Conservation (phyloP, 2,113 vertebrate genomes). For the Castor canadensis region DNA sequence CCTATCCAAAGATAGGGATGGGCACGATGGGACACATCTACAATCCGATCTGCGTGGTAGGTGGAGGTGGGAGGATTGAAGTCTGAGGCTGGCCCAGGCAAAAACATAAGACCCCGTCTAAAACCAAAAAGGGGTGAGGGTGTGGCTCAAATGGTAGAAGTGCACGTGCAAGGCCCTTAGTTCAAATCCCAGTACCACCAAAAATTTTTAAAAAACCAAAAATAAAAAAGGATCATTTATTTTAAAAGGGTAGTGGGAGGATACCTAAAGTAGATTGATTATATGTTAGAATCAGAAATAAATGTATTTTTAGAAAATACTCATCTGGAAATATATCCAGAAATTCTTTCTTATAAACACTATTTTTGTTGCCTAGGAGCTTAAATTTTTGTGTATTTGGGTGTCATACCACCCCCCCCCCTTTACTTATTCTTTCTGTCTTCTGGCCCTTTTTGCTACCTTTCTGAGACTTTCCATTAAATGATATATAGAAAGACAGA, state of each 20-base stretch:
- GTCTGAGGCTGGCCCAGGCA: no score
- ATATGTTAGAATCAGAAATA: not conserved
- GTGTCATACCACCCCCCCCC: not conserved
- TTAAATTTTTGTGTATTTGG: not conserved
- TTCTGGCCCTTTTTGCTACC: not conserved
- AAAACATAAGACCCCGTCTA: no score
- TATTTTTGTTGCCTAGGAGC: not conserved
- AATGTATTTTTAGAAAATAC: not conserved
- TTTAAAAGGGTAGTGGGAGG: not conserved
- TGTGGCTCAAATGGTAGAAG: no score
- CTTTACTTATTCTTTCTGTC: not conserved
- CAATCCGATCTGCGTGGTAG: no score
- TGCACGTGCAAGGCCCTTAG: no score
- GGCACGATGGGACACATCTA: no score
- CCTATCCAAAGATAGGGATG: no score
- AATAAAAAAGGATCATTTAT: not conserved
- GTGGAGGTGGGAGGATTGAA: no score
- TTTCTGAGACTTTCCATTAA: slow-evolving; percentile 26
- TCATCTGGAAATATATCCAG: not conserved
- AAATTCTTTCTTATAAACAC: slow-evolving; percentile 10
- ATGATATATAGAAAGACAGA: not conserved
- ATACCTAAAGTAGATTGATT: not conserved
- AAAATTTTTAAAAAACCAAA: no score
- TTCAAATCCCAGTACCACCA: no score
- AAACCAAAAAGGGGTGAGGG: no score